Percentiles rank a stretch among this genome's conserved stretches.
These are phyloP conservation scores for Melanocharis versteri DNA, from an alignment of 2,113 vertebrate genomes.

Conservation along the genomic window DNA sequence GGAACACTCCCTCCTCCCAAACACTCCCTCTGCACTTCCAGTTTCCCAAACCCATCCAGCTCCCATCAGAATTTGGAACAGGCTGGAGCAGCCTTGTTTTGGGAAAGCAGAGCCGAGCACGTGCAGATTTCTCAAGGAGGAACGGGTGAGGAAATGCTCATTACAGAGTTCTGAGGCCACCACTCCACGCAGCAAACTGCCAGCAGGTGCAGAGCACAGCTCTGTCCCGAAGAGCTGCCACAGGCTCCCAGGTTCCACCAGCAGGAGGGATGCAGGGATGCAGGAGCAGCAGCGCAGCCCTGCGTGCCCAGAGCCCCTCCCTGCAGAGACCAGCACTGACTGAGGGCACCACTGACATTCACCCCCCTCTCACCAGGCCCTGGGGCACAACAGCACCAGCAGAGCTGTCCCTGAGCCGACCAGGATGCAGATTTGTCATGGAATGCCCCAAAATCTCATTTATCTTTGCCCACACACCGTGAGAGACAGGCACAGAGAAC, in stretches of 20 bases:
- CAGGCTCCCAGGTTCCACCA: not conserved
- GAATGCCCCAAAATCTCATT: not conserved
- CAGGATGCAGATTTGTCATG: too few relatives aligned
- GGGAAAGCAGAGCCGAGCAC: not conserved
- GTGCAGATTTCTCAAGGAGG: not conserved
- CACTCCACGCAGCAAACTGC: not conserved
- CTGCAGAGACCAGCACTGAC: not conserved
- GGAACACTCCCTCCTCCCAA: not conserved
- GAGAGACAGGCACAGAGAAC: not conserved
- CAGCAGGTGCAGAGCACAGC: not conserved
- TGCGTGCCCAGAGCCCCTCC: not conserved
- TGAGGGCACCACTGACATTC: not conserved
- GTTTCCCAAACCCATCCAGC: not conserved
- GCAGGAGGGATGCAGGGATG: not conserved
- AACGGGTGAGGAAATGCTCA: not conserved
- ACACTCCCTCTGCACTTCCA: not conserved
- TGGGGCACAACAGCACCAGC: not conserved
- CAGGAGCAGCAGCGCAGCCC: not conserved
- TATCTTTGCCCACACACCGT: not conserved
- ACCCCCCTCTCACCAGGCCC: not conserved
- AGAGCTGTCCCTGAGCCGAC: fast-evolving
- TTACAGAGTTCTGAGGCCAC: not conserved
- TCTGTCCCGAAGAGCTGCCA: not conserved
- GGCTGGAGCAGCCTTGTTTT: not conserved
- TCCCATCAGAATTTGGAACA: not conserved